A percentile compares a stretch with the other conserved stretches of the same genome.
Evolutionary conservation across 2,113 vertebrate species (phyloP).

Genomic region (Eupsittula cactorum): DNA sequence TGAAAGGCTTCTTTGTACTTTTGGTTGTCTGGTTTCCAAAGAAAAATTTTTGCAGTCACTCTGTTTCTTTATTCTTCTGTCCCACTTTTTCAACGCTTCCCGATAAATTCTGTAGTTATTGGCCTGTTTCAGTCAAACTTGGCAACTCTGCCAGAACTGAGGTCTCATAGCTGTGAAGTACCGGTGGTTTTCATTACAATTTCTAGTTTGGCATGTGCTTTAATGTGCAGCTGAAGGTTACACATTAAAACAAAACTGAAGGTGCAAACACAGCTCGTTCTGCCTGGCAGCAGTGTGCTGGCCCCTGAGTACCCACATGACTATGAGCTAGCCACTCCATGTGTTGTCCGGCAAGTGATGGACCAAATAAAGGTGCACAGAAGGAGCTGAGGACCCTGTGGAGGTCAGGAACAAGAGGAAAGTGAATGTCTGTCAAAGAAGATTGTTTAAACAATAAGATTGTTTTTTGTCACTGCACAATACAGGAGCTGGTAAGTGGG

Average conservation of each 20-base stretch:
- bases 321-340: neutral
- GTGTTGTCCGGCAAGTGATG: neutral
- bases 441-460: neutral
- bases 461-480: neutral
- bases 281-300: neutral
- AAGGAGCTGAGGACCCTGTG: neutral
- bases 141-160: neutral
- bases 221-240: neutral
- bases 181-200: neutral
- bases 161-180: neutral
- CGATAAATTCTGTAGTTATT: neutral
- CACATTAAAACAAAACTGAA: neutral
- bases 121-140: neutral
- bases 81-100: neutral
- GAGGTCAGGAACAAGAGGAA: neutral
- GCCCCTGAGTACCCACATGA: rapidly evolving
- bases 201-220: neutral
- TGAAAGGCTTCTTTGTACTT: neutral
- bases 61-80: neutral
- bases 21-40: neutral
- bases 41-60: neutral
- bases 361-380: neutral
- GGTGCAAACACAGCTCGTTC: neutral
- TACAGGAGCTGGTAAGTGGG: neutral
- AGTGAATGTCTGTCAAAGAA: neutral